Percentiles rank a stretch among this genome's conserved stretches.
These are phyloP conservation scores for Sula dactylatra DNA, from an alignment of 2,113 vertebrate genomes.

Conservation along the genomic window DNA sequence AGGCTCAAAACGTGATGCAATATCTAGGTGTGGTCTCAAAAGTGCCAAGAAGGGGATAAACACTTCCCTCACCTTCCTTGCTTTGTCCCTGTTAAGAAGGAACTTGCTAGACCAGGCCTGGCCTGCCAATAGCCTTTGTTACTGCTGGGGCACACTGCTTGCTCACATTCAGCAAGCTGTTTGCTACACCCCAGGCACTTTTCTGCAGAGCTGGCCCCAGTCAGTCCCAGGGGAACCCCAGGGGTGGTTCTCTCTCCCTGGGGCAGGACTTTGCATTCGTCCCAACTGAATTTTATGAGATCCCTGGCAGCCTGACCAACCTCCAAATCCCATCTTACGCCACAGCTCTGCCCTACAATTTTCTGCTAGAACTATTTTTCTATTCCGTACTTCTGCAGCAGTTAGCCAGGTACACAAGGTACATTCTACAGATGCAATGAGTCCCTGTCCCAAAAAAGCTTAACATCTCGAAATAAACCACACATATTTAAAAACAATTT, in stretches of 20 bases:
- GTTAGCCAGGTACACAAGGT: neutral
- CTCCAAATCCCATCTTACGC: neutral
- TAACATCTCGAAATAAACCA: neutral
- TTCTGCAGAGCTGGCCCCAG: neutral
- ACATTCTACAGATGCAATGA: neutral
- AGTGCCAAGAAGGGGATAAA: neutral
- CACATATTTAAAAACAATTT: neutral
- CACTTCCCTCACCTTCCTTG: neutral
- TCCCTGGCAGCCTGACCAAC: neutral
- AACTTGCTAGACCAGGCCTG: neutral
- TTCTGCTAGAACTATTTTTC: neutral
- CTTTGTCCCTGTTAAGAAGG: neutral
- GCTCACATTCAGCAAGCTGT: fast-evolving
- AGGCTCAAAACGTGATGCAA: neutral
- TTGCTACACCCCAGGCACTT: fast-evolving
- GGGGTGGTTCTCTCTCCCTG: neutral
- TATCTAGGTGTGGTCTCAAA: neutral
- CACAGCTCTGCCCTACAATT: neutral
- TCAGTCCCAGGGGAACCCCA: neutral
- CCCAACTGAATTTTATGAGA: neutral
- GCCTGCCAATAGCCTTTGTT: neutral
- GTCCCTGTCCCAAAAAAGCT: neutral
- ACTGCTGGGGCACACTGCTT: neutral
- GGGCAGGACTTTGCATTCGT: neutral
- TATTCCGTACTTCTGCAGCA: neutral